These are phyloP conservation scores for Sylvia atricapilla DNA, from an alignment of 2,113 vertebrate species.

Conservation along the genomic window DNA sequence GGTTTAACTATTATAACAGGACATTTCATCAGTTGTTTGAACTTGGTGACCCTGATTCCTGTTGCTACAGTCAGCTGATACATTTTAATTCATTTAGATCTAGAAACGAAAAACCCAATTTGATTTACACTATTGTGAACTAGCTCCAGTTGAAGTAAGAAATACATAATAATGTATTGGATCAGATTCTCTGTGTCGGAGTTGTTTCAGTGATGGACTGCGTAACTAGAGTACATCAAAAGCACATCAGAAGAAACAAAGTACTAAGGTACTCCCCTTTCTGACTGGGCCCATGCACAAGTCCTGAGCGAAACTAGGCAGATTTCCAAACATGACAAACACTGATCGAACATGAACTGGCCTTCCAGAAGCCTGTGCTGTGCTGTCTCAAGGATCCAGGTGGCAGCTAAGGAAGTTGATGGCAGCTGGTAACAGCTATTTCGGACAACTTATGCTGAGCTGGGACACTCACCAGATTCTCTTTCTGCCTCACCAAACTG, in stretches of 20 bases:
- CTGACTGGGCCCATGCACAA: fast-evolving
- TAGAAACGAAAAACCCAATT: background rate
- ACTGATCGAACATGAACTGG: background rate
- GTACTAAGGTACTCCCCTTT: background rate
- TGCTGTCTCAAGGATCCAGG: background rate
- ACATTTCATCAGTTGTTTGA: background rate
- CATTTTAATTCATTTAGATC: background rate
- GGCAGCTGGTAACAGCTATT: background rate
- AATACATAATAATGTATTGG: background rate
- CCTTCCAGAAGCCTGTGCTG: background rate
- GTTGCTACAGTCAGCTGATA: background rate
- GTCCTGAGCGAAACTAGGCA: background rate
- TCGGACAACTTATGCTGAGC: background rate
- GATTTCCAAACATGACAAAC: background rate
- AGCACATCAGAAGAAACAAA: background rate
- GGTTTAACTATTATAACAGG: background rate
- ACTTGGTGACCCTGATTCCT: background rate
- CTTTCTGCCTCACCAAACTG: background rate
- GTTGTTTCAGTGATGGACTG: background rate
- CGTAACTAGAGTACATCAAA: background rate
- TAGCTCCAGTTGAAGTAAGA: background rate
- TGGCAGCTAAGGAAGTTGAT: background rate
- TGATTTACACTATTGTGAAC: background rate
- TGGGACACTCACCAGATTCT: fast-evolving
- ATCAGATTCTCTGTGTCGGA: background rate